Evolutionary conservation across 2,888 invertebrate species (phyloP), one percentile per base, ranked within the genome.

Genomic region (Acleris emargana): DNA sequence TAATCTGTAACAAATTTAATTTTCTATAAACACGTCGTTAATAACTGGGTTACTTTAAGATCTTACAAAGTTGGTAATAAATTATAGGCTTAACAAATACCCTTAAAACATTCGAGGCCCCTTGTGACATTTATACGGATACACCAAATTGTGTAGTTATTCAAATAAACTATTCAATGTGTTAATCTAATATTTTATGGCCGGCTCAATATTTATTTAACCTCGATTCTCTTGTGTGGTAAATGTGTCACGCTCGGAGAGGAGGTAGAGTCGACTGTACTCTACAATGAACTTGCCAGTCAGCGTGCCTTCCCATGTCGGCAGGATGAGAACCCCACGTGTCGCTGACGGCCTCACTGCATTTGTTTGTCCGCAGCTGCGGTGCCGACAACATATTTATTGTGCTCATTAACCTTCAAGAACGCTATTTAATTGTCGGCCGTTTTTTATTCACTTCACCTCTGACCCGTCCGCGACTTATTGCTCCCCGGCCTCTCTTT

Each of bases 351-450:
- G 58, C 55, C 60, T 55, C 59, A 60, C 64, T 87, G 86, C 89
- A 87, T 90, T 89, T 90, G 86, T 91, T 89, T 88, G 88, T 88
- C 86, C 83, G 89, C 91, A 91, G 91, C 91, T 91, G 91, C 86
- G 86, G 86, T 87, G 90, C 91, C 92, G 92, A 91, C 91, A 91
- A 91, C 91, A 91, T 91, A 91, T 91, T 91, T 91, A 92, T 91
- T 89, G 89, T 91, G 85, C 91, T 92, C 91, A 92, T 92, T 92
- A 91, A 91, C 92, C 92, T 92, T 92, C 89, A 88, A 91, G 91
- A 91, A 90, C 91, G 89, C 91, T 89, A 91, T 92, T 91, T 92
- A 92, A 92, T 92, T 91, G 92, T 92, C 87, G 89, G 88, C 88
- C 89, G 91, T 92, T 92, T 92, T 92, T 92, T 91, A 92, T 91